Evolutionary conservation across 2,888 invertebrate species (phyloP).

Genomic region (Hyles lineata): DNA sequence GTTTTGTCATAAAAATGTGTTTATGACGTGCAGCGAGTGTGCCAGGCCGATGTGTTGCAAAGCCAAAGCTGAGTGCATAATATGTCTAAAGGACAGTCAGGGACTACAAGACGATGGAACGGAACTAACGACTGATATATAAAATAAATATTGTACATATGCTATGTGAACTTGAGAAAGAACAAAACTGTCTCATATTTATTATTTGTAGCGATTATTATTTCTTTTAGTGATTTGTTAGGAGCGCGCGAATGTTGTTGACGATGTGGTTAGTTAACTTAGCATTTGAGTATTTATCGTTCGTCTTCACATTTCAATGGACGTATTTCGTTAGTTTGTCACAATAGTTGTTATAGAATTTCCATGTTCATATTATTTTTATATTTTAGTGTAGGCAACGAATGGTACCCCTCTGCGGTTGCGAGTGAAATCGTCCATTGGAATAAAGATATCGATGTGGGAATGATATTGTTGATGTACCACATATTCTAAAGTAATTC

Average conservation of each 20-base stretch:
- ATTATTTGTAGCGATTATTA: slow-evolving; percentile 66
- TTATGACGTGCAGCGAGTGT: background rate
- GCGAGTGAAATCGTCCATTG: slow-evolving; percentile 51
- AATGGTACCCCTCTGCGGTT: slow-evolving; percentile 47
- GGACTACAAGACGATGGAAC: slow-evolving; percentile 46
- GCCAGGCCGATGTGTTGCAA: background rate
- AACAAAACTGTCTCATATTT: slow-evolving; percentile 80
- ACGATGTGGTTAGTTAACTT: slow-evolving; percentile 71
- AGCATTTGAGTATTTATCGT: slow-evolving; percentile 55
- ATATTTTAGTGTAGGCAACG: slow-evolving; percentile 51
- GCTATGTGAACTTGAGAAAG: slow-evolving; percentile 73
- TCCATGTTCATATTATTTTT: slow-evolving; percentile 61
- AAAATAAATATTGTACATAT: slow-evolving; percentile 71
- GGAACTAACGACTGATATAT: slow-evolving; percentile 74
- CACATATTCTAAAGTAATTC: slow-evolving; percentile 61
- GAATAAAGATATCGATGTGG: slow-evolving; percentile 45
- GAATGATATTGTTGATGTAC: slow-evolving; percentile 51
- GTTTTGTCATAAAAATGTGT: background rate
- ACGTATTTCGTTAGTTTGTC: slow-evolving; percentile 50
- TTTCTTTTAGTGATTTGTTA: slow-evolving; percentile 66
- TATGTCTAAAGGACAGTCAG: slow-evolving; percentile 60
- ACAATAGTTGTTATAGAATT: slow-evolving; percentile 59
- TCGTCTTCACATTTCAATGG: slow-evolving; percentile 50
- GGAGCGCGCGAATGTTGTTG: slow-evolving; percentile 68
- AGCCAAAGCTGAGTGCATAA: slow-evolving; percentile 54